phyloP scores from a whole-genome alignment of 2,888 invertebrate genomes.

The Chrysodeixis includens region DNA sequence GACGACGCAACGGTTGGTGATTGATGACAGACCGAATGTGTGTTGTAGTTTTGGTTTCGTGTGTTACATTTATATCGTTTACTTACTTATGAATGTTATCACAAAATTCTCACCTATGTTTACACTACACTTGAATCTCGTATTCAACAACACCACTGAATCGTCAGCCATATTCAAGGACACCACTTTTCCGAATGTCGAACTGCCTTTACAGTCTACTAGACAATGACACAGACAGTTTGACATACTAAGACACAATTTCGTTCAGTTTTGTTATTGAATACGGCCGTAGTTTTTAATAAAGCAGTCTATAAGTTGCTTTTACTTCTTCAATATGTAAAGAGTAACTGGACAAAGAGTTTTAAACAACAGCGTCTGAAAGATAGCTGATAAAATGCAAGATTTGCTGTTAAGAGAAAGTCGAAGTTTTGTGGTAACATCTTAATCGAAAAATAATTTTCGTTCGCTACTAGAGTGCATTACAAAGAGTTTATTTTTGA shows the following conservation, averaged over 20 bases:
- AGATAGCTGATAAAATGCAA: background rate
- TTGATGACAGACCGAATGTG: slow-evolving; percentile 55
- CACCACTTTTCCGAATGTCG: too few relatives aligned
- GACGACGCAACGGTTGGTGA: slow-evolving; percentile 84
- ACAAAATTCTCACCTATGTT: too few relatives aligned
- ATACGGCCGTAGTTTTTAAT: too few relatives aligned
- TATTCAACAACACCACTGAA: too few relatives aligned
- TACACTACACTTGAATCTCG: too few relatives aligned
- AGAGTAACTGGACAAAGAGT: background rate
- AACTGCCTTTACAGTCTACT: too few relatives aligned
- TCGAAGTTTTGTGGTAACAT: background rate
- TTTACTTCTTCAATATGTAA: slow-evolving; percentile 14
- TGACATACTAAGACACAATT: too few relatives aligned
- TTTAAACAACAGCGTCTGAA: background rate
- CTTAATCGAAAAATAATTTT: background rate
- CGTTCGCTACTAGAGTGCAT: slow-evolving; percentile 31
- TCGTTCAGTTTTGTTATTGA: too few relatives aligned
- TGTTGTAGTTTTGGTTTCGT: slow-evolving; percentile 43
- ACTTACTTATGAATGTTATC: background rate
- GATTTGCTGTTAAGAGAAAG: background rate
- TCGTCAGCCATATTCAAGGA: too few relatives aligned
- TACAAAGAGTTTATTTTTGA: slow-evolving; percentile 24
- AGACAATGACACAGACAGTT: too few relatives aligned
- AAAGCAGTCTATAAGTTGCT: background rate
- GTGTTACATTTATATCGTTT: background rate